Base-by-base conservation (phyloP, 1,140 invertebrate genomes). In the Drepana arcuata region DNA sequence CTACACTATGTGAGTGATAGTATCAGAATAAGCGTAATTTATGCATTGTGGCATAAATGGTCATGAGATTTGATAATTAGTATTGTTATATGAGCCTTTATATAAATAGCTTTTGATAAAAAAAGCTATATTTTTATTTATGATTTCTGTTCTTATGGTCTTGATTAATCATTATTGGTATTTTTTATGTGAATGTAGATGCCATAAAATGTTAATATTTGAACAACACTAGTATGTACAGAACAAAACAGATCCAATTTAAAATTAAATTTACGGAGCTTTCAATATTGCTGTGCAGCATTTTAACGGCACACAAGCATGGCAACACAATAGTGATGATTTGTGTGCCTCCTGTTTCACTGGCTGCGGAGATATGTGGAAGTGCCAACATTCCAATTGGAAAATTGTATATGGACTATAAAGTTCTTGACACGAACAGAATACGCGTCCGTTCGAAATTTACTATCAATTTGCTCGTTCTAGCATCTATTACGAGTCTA, bases 341-440 rank as follows among this genome's bases (percentile, higher is more conserved):
- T 56, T 56, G 53, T 39, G 41, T 40, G 27, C 36, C 37, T 10
- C 26, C 18, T 6, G 16, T 26, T 38, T 25, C 25, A 16, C 15
- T n/a, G 14, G 16, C 25, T 26, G 26, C 13, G 11, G 27, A 40
- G 38, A 50, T 41, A 50, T 41, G n/a, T n/a, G n/a, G 38, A 41
- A 56, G 44, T 51, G 43, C 31, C 35, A 48, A 44, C 48, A 35
- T 29, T 26, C 24, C 31, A 46, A 57, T 48, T 48, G 48, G 48
- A 52, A 45, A 52, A 57, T 48, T 46, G 41, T 51, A 42, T 48
- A 41, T 42, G 43, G 25, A 15, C 44, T 47, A 48, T 49, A 55
- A 49, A 49, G 37, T 38, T 32, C 31, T 37, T 49, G 42, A 37
- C 30, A 29, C 13, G 23, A 18, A 41, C 14, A 13, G 7, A 37